Evolutionary conservation across 2,888 invertebrate genomes (phyloP).

Genomic region (Drosophila gaucha): DNA sequence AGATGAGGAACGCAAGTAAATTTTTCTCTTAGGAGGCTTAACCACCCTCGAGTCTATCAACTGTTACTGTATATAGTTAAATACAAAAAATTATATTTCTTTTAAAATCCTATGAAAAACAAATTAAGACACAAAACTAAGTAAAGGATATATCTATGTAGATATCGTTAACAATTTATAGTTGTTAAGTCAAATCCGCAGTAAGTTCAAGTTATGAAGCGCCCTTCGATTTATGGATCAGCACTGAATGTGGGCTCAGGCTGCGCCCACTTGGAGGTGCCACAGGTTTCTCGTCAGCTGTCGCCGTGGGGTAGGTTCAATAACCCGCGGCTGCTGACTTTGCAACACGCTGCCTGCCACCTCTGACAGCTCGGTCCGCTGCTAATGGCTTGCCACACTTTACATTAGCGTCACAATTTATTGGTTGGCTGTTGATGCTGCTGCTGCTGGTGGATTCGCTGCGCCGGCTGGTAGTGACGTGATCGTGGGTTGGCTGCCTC

Average conservation of each 20-base stretch:
- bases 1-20: too few relatives aligned
- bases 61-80: too few relatives aligned
- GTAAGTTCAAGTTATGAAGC: background rate
- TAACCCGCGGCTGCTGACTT: conserved; percentile 62
- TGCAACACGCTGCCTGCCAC: conserved; percentile 14
- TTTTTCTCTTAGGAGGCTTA: too few relatives aligned
- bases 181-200: background rate
- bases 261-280: conserved; percentile 43
- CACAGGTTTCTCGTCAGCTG: conserved; percentile 42
- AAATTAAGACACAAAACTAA: too few relatives aligned
- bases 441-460: conserved; percentile 9
- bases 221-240: conserved; percentile 9
- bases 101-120: too few relatives aligned
- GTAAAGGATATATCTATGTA: background rate
- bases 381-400: conserved; percentile 80
- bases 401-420: conserved; percentile 80
- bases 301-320: conserved; percentile 62
- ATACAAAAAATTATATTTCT: too few relatives aligned
- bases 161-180: conserved; percentile 2
- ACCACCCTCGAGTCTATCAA: too few relatives aligned
- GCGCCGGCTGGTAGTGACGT: conserved; percentile 26
- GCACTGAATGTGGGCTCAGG: conserved; percentile 28
- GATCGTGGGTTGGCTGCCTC: conserved; percentile 25
- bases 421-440: conserved; percentile 60
- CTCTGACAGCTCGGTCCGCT: conserved; percentile 37